Evolutionary conservation across 2,888 invertebrate species (phyloP).

Genomic region (Linnaemya vulpina): DNA sequence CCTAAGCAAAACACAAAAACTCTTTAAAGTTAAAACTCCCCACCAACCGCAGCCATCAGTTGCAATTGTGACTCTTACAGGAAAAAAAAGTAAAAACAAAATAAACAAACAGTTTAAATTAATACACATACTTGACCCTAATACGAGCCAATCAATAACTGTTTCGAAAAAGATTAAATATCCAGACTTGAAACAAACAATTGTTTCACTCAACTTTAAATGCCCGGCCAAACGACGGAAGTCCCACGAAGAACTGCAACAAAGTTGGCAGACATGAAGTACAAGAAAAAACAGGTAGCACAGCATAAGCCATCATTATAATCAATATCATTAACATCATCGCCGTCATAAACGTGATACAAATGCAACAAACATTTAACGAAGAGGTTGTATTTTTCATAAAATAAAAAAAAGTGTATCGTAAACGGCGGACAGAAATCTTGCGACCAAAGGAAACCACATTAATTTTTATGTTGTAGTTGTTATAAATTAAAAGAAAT

Average conservation of each 20-base stretch:
- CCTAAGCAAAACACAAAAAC: no score
- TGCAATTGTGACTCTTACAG: not conserved
- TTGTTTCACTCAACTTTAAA: constrained; percentile 31
- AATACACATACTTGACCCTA: constrained; percentile 47
- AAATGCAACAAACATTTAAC: constrained; percentile 41
- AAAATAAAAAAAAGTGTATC: constrained; percentile 6
- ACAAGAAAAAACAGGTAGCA: constrained; percentile 68
- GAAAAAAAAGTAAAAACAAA: not conserved
- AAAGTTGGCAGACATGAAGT: constrained; percentile 45
- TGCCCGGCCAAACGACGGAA: constrained; percentile 19
- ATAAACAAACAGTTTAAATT: constrained; percentile 31
- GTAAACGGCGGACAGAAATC: constrained; percentile 34
- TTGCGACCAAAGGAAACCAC: constrained; percentile 38
- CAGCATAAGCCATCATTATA: constrained; percentile 45
- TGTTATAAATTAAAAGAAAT: constrained; percentile 25
- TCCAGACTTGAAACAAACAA: constrained; percentile 38
- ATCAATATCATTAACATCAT: constrained; percentile 29
- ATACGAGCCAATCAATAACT: constrained; percentile 62
- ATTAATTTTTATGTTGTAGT: constrained; percentile 44
- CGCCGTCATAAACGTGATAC: constrained; percentile 19
- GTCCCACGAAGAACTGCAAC: constrained; percentile 38
- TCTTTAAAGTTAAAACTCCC: not conserved
- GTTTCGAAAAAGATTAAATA: constrained; percentile 50
- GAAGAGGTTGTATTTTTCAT: constrained; percentile 16
- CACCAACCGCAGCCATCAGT: no score